Base-by-base conservation (phyloP, 2,113 vertebrate species). In the Cinclus cinclus region DNA sequence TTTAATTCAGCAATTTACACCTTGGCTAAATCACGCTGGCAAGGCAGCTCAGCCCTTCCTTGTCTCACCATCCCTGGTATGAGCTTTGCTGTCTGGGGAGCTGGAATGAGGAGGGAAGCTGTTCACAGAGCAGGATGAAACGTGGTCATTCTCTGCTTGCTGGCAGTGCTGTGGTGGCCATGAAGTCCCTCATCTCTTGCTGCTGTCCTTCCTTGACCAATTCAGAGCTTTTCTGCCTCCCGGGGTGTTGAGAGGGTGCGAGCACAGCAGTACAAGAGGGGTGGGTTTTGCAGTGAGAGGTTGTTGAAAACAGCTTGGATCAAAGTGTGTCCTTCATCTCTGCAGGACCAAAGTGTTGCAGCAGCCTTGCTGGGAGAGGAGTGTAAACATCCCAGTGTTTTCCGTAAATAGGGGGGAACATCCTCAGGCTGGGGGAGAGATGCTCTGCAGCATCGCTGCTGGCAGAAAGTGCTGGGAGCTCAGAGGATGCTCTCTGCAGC, bases 101-200 rank as follows among this genome's bases (percentile, higher is more conserved):
- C 5, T 2, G 15, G 53, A 77, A 13, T 1, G 4, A 30, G 56
- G 50, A 68, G 75, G 47, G 15, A 44, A 28, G 62, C 8, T 59
- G 31, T 20, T 53, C 18, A 20, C 2, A 24, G 73, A 7, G 27
- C 11, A 5, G 7, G 65, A 19, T 42, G 47, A 59, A 27, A 19
- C 1, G 20, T 0, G 22, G n/a, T 2, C 3, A 5, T 14, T 69
- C 39, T 24, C 47, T 3, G 1, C 35, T 77, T 27, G 9, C 73
- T 2, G 1, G 15, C 6, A 3, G 39, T 25, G 55, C 77, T 8
- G n/a, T 10, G 6, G 41, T 37, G 75, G 44, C 35, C 2, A 0
- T 15, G 53, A 25, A 24, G 41, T 27, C 68, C 63, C 73, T 89
- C 7, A 0, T 20, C 28, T 46, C 35, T 27, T 2, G 0, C 35